Evolutionary conservation across 1,140 invertebrate genomes (phyloP), one percentile per base, ranked within the genome.

Genomic region (Meloidogyne chitwoodi): DNA sequence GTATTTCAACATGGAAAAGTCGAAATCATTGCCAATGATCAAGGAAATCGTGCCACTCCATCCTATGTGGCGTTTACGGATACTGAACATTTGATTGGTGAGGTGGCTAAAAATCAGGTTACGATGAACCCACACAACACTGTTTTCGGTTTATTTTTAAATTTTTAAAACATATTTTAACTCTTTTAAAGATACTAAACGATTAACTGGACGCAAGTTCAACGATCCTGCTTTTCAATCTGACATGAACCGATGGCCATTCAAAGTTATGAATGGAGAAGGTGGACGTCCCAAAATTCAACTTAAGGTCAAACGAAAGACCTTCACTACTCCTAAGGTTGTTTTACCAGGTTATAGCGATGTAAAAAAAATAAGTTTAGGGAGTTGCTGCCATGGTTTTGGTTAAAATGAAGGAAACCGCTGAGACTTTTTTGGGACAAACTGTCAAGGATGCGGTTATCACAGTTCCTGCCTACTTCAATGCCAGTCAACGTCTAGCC

Each of bases 51-150:
- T 84, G 98, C 95, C 48, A 98, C 95, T 74, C 95, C 95, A 69
- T 94, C 93, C 75, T 97, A 96, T 91, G 95, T 98, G 64, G 94
- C 94, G 76, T 97, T 98, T 90, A 96, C 93, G 68, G 95, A 98
- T 85, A 94, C 93, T 8, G 95, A 97, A 88, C 92, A 95, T 89
- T 91, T 97, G 80, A 95, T 97, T 88, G 95, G 95, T 75, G 95
- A 97, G n/a, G n/a, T n/a, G n/a, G n/a, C n/a, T n/a, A n/a, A n/a
- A n/a, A n/a, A n/a, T n/a, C n/a, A n/a, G n/a, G 68, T 70, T 4
- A 34, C 68, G 14, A 70, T 70, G 68, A 70, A 70, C 8, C 68
- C 68, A 19, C 16, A 29, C 1, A 70, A 70, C 29, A 70, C 68
- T 56, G 92, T 90, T 31, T 89, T 89, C 81, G 88, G 88, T 89